Conservation (phyloP, 2,888 invertebrate species). For the Sepioteuthis lessoniana region DNA sequence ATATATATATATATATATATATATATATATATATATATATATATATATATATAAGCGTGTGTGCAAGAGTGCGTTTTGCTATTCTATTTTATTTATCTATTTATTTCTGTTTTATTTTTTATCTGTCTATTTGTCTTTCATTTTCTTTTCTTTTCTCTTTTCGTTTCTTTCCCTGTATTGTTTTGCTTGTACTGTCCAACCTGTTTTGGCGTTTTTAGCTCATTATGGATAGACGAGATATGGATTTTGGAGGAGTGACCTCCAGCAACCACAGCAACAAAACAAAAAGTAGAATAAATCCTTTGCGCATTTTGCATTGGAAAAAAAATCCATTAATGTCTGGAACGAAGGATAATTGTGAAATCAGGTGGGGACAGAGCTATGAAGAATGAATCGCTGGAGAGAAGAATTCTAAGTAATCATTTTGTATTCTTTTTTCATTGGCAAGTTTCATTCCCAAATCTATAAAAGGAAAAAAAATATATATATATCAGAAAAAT, state of each 20-base stretch:
- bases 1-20: too few relatives aligned
- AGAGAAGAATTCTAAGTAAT: background rate
- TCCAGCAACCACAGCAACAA: background rate
- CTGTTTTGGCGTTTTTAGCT: background rate
- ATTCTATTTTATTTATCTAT: too few relatives aligned
- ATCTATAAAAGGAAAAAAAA: background rate
- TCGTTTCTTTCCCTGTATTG: background rate
- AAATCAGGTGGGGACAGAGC: background rate
- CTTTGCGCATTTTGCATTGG: background rate
- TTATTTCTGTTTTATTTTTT: background rate
- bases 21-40: too few relatives aligned
- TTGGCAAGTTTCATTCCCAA: background rate
- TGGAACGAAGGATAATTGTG: background rate
- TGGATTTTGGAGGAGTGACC: conserved; percentile 1
- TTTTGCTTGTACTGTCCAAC: background rate
- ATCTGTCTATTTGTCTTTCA: background rate
- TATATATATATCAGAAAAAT: background rate
- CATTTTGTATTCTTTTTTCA: background rate
- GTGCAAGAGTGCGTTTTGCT: too few relatives aligned
- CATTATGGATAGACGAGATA: background rate
- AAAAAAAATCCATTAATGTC: conserved; percentile 9
- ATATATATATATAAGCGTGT: too few relatives aligned
- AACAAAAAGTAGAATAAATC: background rate
- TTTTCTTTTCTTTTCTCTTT: background rate
- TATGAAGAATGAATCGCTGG: background rate